phyloP scores from a whole-genome alignment of 2,113 vertebrate species.

The Colinus virginianus region DNA sequence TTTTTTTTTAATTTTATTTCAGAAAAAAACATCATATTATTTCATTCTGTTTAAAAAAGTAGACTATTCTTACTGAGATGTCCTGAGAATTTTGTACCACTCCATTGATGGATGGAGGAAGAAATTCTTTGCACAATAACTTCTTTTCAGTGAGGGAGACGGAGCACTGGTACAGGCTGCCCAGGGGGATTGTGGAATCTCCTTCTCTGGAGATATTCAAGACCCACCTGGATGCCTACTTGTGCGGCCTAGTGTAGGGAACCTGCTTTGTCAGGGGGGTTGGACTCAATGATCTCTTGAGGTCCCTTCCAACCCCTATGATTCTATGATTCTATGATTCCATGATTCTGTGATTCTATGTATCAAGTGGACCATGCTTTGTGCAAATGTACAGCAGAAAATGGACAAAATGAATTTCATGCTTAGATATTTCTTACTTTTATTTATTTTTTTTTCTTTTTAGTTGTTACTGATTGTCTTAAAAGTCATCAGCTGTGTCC shows the following conservation, averaged over 20 bases:
- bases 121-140: too few relatives aligned
- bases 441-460: neutral
- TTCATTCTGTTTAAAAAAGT: neutral
- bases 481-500: neutral
- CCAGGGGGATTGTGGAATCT: too few relatives aligned
- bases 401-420: neutral
- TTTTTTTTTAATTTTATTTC: neutral
- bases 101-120: neutral
- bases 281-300: too few relatives aligned
- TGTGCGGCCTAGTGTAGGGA: too few relatives aligned
- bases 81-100: neutral
- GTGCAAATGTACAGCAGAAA: neutral
- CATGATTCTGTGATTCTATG: too few relatives aligned
- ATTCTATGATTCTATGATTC: too few relatives aligned
- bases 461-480: neutral
- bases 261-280: too few relatives aligned
- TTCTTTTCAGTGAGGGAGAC: too few relatives aligned
- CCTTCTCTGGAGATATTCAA: too few relatives aligned
- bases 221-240: too few relatives aligned
- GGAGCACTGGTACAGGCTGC: too few relatives aligned
- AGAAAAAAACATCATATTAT: neutral
- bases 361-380: neutral
- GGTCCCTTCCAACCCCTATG: too few relatives aligned
- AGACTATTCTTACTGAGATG: neutral
- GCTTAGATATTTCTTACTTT: neutral